These are phyloP conservation scores for Mesocricetus auratus DNA, from an alignment of 2,113 vertebrate genomes.

Conservation along the genomic window DNA sequence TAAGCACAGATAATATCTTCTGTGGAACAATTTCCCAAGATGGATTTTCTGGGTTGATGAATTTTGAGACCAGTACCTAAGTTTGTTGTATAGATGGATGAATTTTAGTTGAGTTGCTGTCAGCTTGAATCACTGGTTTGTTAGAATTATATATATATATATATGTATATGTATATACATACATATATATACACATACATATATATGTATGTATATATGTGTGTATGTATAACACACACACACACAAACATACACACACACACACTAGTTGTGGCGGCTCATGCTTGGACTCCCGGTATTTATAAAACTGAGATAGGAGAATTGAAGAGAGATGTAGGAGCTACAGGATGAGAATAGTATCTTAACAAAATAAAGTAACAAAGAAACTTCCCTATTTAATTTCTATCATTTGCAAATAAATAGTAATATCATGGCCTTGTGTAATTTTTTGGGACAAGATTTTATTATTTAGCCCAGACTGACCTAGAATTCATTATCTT, in stretches of 20 bases:
- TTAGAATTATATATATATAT: background rate
- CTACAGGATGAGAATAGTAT: background rate
- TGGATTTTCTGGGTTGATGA: background rate
- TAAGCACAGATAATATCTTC: background rate
- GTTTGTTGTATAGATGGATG: background rate
- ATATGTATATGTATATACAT: too few relatives aligned
- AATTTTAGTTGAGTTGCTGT: background rate
- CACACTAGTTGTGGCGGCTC: too few relatives aligned
- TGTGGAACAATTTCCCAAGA: background rate
- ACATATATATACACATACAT: background rate
- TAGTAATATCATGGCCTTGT: background rate
- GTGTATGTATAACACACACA: too few relatives aligned
- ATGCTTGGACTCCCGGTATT: background rate
- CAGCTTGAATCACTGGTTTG: background rate
- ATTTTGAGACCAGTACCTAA: background rate
- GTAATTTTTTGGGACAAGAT: background rate
- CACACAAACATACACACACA: background rate
- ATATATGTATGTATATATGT: background rate
- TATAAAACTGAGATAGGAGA: background rate
- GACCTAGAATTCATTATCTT: background rate
- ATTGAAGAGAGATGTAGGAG: background rate
- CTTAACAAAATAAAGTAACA: background rate
- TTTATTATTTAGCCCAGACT: background rate
- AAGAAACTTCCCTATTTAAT: background rate
- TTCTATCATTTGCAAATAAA: constrained; percentile 23